Evolutionary conservation across 2,888 invertebrate genomes (phyloP).

Genomic region (Cistogaster globosa): DNA sequence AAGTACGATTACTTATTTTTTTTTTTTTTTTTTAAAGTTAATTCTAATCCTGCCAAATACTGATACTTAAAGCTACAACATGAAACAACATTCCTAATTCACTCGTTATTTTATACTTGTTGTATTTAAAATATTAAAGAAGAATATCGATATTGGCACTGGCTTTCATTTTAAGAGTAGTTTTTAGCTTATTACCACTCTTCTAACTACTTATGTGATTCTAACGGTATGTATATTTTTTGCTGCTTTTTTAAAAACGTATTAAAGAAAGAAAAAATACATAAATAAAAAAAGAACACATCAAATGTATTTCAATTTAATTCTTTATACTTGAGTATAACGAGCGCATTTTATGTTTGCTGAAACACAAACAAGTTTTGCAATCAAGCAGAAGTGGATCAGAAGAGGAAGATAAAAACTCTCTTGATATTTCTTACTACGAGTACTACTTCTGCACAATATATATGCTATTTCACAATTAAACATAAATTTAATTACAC

Average conservation of each 20-base stretch:
- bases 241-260: slow-evolving; percentile 1
- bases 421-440: too few relatives aligned
- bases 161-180: slow-evolving; percentile 28
- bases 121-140: background rate
- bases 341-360: background rate
- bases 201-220: slow-evolving; percentile 8
- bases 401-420: background rate
- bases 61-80: slow-evolving; percentile 2
- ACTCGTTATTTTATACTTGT: background rate
- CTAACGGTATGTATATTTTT: slow-evolving; percentile 15
- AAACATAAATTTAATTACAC: slow-evolving; percentile 51
- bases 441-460: too few relatives aligned
- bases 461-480: background rate
- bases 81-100: background rate
- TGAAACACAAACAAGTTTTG: background rate
- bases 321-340: background rate
- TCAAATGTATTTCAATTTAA: background rate
- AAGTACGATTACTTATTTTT: background rate
- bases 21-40: slow-evolving; percentile 9
- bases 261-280: slow-evolving; percentile 8
- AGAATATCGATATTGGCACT: slow-evolving; percentile 20
- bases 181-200: slow-evolving; percentile 20
- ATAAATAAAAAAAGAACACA: background rate
- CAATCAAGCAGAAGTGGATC: background rate
- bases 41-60: slow-evolving; percentile 43